A percentile compares a stretch with the other conserved stretches of the same genome.
phyloP scores from a whole-genome alignment of 1,140 invertebrate genomes.

The Diploscapter pachys region DNA sequence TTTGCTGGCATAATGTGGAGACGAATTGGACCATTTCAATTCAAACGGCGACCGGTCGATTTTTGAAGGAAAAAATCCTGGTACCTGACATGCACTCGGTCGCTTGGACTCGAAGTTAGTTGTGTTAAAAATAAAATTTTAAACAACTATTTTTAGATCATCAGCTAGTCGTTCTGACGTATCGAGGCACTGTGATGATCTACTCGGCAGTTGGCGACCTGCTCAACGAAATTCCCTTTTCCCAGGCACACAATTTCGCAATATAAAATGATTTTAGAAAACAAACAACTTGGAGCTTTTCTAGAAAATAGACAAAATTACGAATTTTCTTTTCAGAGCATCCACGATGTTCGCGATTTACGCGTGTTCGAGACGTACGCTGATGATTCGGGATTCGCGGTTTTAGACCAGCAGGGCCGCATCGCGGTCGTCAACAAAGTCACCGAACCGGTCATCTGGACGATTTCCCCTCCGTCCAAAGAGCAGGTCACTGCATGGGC shows the following conservation, averaged over 20 bases:
- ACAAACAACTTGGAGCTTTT: no score
- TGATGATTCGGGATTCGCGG: conserved; percentile 26
- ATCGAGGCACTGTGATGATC: conserved; percentile 6
- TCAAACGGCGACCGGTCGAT: no score
- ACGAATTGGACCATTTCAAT: no score
- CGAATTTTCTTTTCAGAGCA: conserved; percentile 5
- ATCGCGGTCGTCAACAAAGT: conserved; percentile 27
- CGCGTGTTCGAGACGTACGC: conserved; percentile 12
- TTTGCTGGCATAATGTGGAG: no score
- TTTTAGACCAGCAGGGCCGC: conserved; percentile 19
- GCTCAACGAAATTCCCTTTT: conserved; percentile 11
- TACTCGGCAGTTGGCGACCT: conserved; percentile 20
- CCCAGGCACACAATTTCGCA: no score
- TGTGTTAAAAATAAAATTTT: no score
- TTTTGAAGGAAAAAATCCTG: no score
- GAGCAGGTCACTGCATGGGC: conserved; percentile 28
- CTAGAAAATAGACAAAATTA: neutral
- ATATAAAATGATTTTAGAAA: no score
- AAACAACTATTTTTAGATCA: conserved; percentile 8
- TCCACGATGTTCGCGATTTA: conserved; percentile 7
- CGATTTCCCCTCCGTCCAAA: conserved; percentile 9
- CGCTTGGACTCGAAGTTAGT: no score
- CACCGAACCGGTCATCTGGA: conserved; percentile 26
- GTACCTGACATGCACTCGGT: no score
- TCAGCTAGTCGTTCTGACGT: conserved; percentile 9